Evolutionary conservation across 2,888 invertebrate genomes (phyloP), one percentile per base, ranked within the genome.

Genomic region (Sphaeridia pumilis): DNA sequence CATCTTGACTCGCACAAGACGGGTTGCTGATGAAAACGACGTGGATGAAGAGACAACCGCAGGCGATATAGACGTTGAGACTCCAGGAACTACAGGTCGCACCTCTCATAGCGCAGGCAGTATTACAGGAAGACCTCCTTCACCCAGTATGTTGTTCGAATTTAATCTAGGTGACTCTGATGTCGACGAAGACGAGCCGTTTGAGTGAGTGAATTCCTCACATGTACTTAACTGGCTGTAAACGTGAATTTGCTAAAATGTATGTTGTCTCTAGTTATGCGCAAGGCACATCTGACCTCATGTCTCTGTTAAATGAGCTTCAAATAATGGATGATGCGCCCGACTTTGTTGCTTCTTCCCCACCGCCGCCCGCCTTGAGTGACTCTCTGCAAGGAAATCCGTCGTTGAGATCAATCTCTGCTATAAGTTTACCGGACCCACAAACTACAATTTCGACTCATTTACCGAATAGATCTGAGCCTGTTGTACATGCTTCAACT

Each of bases 11-110:
- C 28, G 41, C 24, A 49, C 20, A 31, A 44, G 35, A 4, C 36
- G 51, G 5, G 41, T n/a, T 24, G 31, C 28, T 65, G 87, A 87
- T 67, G 88, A 88, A 69, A 88, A 87, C 67, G 87, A 87, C 67
- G 83, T 86, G 0, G 87, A 88, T 68, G 83, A 86, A 61, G 86
- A 87, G 71, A 84, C 85, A 2, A 85, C 87, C 78, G 83, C 83
- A 61, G 84, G 84, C 78, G 82, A 82, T 68, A 82, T 82, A 66
- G 82, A 82, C 68, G 79, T 82, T 10, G 82, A 82, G 67, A 67
- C 68, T 28, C 59, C 65, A 28, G 22, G 38, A 7, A 5, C 38
- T 5, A 38, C 38, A 12, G 12, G 17, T 7, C 38, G 38, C 5
- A 7, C 5, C 20, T 38, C 38, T 12, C 12, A 38, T 14, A 17